Conservation (phyloP, 2,888 invertebrate genomes). For the Agrochola litura region DNA sequence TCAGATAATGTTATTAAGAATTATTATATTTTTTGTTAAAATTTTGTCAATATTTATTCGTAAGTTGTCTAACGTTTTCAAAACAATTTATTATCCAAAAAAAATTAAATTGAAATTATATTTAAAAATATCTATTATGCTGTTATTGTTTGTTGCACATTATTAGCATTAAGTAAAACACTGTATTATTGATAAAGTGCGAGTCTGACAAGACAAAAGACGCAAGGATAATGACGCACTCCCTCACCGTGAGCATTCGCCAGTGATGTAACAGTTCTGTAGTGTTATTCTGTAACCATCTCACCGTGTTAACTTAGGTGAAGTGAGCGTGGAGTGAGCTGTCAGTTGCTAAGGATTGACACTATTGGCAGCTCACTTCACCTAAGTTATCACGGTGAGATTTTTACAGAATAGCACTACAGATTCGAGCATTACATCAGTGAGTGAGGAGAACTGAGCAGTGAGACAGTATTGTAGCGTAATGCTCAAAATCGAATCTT, state of each 20-base stretch:
- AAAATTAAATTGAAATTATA: neutral
- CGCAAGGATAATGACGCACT: neutral
- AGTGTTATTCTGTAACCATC: too few species aligned
- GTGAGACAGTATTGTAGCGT: neutral
- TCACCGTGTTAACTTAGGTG: too few species aligned
- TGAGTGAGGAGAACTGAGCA: neutral
- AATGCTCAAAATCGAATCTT: neutral
- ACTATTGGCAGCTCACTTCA: too few species aligned
- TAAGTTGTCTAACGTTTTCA: neutral
- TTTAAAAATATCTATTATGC: neutral
- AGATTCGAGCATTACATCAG: neutral
- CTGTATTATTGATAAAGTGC: neutral
- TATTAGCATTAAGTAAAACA: neutral
- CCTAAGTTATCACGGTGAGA: too few species aligned
- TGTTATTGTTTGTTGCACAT: constrained; percentile 23
- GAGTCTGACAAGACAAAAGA: neutral
- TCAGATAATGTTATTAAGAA: constrained; percentile 1
- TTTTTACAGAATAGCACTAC: too few species aligned
- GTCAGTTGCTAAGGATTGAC: too few species aligned
- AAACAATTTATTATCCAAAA: neutral
- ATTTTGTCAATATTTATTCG: constrained; percentile 28
- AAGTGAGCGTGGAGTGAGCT: too few species aligned
- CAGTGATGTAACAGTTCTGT: too few species aligned
- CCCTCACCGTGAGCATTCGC: neutral
- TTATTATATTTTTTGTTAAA: constrained; percentile 26